phyloP scores from a whole-genome alignment of 2,888 invertebrate genomes.

The Caenorhabditis wallacei region DNA sequence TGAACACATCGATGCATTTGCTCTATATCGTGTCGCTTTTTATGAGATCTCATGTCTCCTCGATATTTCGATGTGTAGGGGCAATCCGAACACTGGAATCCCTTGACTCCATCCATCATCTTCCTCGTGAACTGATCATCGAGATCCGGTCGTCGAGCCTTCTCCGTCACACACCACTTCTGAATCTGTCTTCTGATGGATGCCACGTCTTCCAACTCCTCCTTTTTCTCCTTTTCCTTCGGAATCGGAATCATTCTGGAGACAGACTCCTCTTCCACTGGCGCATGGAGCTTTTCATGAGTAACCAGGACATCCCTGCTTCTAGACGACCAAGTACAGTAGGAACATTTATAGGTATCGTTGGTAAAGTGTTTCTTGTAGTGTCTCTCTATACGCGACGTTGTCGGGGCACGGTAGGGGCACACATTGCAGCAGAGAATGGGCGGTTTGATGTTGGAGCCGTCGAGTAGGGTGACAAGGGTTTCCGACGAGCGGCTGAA shows the following conservation, averaged over 20 bases:
- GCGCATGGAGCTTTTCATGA: conserved; percentile 64
- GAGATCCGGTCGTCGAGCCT: conserved; percentile 18
- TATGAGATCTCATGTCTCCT: conserved; percentile 69
- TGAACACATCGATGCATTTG: conserved; percentile 65
- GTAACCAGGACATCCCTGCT: conserved; percentile 49
- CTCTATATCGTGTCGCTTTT: conserved; percentile 58
- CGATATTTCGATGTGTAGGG: conserved; percentile 70
- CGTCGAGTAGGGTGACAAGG: no score
- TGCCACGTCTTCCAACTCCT: neutral
- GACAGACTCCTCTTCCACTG: neutral
- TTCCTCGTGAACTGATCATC: conserved; percentile 34
- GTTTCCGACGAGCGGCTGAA: no score
- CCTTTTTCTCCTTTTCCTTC: neutral
- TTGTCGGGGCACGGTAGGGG: conserved; percentile 46
- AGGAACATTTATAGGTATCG: conserved; percentile 41
- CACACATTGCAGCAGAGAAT: conserved; percentile 47
- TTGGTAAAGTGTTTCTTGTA: conserved; percentile 44
- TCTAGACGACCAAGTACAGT: conserved; percentile 65
- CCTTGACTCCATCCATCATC: conserved; percentile 40
- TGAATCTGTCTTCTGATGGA: neutral
- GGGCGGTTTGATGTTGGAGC: neutral
- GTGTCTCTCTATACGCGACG: conserved; percentile 44
- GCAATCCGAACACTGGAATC: conserved; percentile 66
- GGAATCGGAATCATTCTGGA: no score
- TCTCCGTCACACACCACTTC: conserved; percentile 20